Percentiles rank a stretch among this genome's conserved stretches.
Conservation (phyloP, 2,797 vertebrate genomes). For the Malacoraja senta region DNA sequence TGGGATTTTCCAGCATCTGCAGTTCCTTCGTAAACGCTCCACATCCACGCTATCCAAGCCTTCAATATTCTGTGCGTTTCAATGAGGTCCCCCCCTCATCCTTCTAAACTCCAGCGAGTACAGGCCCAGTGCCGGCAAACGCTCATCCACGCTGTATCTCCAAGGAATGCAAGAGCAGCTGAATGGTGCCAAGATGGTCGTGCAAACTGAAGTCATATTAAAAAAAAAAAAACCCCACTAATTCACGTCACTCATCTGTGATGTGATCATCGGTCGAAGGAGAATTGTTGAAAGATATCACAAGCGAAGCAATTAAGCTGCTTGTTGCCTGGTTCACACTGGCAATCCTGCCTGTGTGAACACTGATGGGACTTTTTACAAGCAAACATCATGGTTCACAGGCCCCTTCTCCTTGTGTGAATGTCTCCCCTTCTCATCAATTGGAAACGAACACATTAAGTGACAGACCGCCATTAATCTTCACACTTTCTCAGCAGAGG, state of each 20-base stretch:
- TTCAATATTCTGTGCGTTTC: too few relatives aligned
- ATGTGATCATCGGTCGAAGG: background rate
- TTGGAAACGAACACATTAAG: background rate
- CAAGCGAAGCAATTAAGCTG: slow-evolving; percentile 24
- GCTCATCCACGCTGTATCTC: too few relatives aligned
- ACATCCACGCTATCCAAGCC: too few relatives aligned
- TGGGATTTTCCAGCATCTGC: too few relatives aligned
- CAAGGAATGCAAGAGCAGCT: too few relatives aligned
- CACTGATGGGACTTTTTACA: slow-evolving; percentile 7
- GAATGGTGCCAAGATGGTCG: too few relatives aligned
- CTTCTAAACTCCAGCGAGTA: too few relatives aligned
- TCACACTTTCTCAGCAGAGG: background rate
- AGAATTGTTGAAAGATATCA: background rate
- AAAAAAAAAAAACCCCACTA: too few relatives aligned
- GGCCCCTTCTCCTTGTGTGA: background rate
- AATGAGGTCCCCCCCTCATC: too few relatives aligned
- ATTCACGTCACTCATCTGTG: background rate
- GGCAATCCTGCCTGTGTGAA: background rate
- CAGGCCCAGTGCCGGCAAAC: too few relatives aligned
- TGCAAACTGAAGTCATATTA: too few relatives aligned
- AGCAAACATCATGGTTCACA: background rate
- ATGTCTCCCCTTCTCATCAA: background rate
- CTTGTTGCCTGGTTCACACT: background rate
- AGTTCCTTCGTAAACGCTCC: too few relatives aligned
- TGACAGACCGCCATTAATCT: slow-evolving; percentile 21